These are phyloP conservation scores for Eudyptes chrysolophus DNA, from an alignment of 2,113 vertebrate genomes.

Conservation along the genomic window DNA sequence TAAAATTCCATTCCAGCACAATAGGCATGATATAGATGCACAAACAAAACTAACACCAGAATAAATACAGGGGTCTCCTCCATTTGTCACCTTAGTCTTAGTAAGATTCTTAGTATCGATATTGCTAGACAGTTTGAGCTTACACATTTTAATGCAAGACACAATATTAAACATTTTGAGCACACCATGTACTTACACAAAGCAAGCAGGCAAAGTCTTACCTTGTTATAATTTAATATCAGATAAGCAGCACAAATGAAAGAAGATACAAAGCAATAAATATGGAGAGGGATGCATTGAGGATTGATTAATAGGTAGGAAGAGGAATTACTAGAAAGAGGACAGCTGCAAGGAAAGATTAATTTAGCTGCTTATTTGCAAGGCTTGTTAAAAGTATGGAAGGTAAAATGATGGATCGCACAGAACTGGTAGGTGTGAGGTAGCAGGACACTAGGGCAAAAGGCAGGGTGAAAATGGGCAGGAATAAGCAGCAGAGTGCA, in stretches of 20 bases:
- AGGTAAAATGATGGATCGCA: not conserved
- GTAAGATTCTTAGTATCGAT: not conserved
- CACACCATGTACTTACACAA: not conserved
- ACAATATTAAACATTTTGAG: not conserved
- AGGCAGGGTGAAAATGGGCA: not conserved
- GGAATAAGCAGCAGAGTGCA: not conserved
- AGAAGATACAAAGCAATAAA: not conserved
- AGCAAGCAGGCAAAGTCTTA: not conserved
- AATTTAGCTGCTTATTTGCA: not conserved
- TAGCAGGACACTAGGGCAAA: not conserved
- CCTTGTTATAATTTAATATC: not conserved
- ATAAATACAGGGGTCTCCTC: not conserved
- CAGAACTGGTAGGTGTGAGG: not conserved
- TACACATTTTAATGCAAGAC: not conserved
- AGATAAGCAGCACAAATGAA: not conserved
- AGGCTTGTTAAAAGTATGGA: not conserved
- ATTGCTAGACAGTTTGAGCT: not conserved
- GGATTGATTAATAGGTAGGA: not conserved
- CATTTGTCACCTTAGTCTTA: not conserved
- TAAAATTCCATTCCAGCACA: not conserved
- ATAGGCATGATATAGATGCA: not conserved
- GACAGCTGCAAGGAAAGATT: not conserved
- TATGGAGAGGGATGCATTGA: rapidly evolving
- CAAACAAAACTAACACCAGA: not conserved
- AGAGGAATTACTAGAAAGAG: not conserved